Evolutionary conservation across 1,140 invertebrate species (phyloP).

Genomic region (Eufriesea mexicana): DNA sequence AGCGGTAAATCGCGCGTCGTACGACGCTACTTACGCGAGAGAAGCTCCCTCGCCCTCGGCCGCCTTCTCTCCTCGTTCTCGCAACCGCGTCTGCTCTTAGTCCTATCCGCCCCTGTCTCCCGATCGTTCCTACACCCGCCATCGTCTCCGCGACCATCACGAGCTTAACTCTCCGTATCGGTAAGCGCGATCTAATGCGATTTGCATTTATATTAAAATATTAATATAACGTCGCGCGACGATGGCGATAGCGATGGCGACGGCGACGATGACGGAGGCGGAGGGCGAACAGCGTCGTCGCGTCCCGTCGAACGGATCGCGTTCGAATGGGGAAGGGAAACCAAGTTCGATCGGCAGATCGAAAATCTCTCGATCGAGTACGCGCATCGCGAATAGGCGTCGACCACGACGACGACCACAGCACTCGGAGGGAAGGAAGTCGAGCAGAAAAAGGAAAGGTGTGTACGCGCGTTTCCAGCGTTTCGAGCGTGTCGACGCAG

Average conservation of each 20-base stretch:
- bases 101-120: constrained; percentile 7
- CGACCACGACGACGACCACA: no score
- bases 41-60: neutral
- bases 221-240: constrained; percentile 70
- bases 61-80: constrained; percentile 22
- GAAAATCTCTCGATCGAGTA: neutral
- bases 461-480: neutral
- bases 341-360: neutral
- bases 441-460: constrained; percentile 13
- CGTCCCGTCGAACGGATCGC: neutral
- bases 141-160: constrained; percentile 19
- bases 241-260: neutral
- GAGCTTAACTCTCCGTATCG: constrained; percentile 67
- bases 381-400: no score
- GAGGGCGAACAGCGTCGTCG: neutral
- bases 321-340: no score
- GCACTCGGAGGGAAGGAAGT: constrained; percentile 1
- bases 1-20: constrained; percentile 49
- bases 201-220: constrained; percentile 80
- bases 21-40: constrained; percentile 48
- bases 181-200: constrained; percentile 76
- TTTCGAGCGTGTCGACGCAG: constrained; percentile 10
- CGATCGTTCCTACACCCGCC: constrained; percentile 11
- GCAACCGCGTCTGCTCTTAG: neutral
- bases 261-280: constrained; percentile 51